phyloP scores from a whole-genome alignment of 2,888 invertebrate species.

The Acanthococcus lagerstroemiae region DNA sequence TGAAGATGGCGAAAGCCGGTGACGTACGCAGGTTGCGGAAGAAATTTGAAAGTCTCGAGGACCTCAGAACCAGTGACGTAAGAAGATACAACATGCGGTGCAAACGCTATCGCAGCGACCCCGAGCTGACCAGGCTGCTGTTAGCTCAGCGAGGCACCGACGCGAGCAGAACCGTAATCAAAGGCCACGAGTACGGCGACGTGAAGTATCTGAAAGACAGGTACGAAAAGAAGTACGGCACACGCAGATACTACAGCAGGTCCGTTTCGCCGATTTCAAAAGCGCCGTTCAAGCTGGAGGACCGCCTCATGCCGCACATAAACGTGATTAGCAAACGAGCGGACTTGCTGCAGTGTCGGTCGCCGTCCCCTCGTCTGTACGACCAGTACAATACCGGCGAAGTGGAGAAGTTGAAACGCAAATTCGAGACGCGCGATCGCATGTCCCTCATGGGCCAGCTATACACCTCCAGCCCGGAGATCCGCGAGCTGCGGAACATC shows the following conservation, averaged over 20 bases:
- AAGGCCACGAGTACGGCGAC: constrained; percentile 48
- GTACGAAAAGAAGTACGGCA: constrained; percentile 48
- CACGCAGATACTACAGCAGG: constrained; percentile 41
- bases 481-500: constrained; percentile 64
- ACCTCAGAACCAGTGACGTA: constrained; percentile 40
- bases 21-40: constrained; percentile 67
- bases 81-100: constrained; percentile 39
- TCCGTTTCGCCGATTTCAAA: constrained; percentile 54
- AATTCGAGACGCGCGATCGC: constrained; percentile 53
- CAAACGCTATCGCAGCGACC: constrained; percentile 65
- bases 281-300: constrained; percentile 53
- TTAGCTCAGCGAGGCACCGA: constrained; percentile 42
- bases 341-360: constrained; percentile 45
- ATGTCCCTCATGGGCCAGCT: constrained; percentile 62
- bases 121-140: constrained; percentile 51
- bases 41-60: constrained; percentile 62
- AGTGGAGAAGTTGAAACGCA: constrained; percentile 59
- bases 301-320: constrained; percentile 76
- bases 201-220: constrained; percentile 52
- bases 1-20: constrained; percentile 61
- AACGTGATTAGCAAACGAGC: constrained; percentile 83
- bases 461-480: constrained; percentile 70
- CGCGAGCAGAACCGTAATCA: constrained; percentile 44
- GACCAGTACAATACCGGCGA: constrained; percentile 46
- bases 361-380: constrained; percentile 28